phyloP scores from a whole-genome alignment of 2,797 vertebrate species.

The Prunella strophiata region DNA sequence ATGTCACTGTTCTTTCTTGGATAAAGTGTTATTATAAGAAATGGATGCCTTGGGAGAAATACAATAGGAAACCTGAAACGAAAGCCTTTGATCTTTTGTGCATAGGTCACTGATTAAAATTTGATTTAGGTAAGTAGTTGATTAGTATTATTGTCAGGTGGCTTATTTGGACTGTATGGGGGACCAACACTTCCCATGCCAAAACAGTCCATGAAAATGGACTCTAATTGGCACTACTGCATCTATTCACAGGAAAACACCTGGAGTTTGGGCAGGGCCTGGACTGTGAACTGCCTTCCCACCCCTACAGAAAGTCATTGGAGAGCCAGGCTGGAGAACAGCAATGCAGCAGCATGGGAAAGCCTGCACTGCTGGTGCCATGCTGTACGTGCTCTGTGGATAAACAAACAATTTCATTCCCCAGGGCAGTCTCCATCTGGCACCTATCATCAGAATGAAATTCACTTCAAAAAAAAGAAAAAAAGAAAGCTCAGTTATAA shows the following conservation, averaged over 20 bases:
- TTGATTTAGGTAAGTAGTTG: constrained; percentile 64
- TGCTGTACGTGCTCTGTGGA: constrained; percentile 69
- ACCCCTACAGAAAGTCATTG: not conserved
- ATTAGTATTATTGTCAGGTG: constrained; percentile 61
- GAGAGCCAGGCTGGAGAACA: constrained; percentile 3
- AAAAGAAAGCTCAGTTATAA: not conserved
- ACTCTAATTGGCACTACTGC: not conserved
- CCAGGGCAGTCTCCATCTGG: constrained; percentile 76
- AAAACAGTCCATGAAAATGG: not conserved
- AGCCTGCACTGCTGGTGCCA: constrained; percentile 53
- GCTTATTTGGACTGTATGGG: constrained; percentile 53
- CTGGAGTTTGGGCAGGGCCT: not conserved
- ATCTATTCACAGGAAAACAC: not conserved
- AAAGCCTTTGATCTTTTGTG: constrained; percentile 65
- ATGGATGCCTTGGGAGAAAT: constrained; percentile 48
- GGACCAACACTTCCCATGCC: not conserved
- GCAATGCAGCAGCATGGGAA: constrained; percentile 38
- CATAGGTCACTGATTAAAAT: constrained; percentile 62
- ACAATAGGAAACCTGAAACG: constrained; percentile 56
- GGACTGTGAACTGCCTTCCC: not conserved
- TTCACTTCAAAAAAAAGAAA: not conserved
- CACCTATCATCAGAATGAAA: constrained; percentile 72
- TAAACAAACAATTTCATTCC: constrained; percentile 76
- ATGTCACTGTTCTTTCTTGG: not conserved
- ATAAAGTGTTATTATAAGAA: constrained; percentile 54